These are phyloP conservation scores for Nycticebus coucang DNA, from an alignment of 2,113 vertebrate genomes.

Conservation along the genomic window DNA sequence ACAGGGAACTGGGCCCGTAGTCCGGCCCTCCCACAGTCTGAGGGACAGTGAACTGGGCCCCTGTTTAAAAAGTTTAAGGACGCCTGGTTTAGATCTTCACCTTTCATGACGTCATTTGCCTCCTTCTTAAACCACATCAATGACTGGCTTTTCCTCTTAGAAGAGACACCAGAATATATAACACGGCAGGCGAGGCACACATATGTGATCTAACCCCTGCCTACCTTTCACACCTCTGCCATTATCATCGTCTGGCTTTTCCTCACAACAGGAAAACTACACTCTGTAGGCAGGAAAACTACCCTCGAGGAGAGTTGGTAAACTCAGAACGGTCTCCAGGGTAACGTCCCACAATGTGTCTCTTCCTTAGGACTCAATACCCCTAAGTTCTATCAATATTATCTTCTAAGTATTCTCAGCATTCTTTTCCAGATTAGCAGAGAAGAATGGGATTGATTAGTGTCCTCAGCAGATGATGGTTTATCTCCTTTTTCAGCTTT, in stretches of 20 bases:
- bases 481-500: neutral
- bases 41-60: too few species aligned
- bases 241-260: neutral
- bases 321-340: neutral
- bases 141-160: neutral
- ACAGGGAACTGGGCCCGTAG: too few species aligned
- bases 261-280: neutral
- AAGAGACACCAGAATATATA: neutral
- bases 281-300: neutral
- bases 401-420: neutral
- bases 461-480: neutral
- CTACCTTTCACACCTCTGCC: neutral
- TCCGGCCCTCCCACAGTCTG: too few species aligned
- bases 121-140: neutral
- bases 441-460: too few species aligned
- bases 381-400: neutral
- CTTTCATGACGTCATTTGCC: too few species aligned
- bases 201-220: neutral
- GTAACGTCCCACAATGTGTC: too few species aligned
- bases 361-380: neutral
- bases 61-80: too few species aligned
- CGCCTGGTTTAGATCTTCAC: neutral
- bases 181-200: accelerated
- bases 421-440: neutral
- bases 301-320: neutral